Base-by-base conservation (phyloP, 2,888 invertebrate genomes). In the Pyrocoelia pectoralis region DNA sequence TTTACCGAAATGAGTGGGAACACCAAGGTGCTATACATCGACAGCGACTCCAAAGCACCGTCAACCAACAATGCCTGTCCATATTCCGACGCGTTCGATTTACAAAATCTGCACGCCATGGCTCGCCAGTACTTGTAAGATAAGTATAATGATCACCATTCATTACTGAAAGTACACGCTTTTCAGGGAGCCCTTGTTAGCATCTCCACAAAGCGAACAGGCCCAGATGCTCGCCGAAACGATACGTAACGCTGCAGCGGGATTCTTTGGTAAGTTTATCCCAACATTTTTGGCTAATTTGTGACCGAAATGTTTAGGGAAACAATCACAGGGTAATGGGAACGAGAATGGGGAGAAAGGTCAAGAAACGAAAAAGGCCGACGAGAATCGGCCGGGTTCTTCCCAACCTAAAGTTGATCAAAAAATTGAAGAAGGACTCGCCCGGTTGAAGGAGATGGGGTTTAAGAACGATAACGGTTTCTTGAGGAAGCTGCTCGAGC, bases 1-100 rank as follows among this genome's bases (percentile, higher is more conserved):
- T 71, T 89, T 57, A 76, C 78, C 1, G 83, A 82, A 70, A 81
- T 83, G 56, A 72, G 76, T 9, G 76, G 76, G 2, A 76, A 79
- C 52, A 62, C 82, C 13, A 76, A 84, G 57, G 49, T 67, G 2
- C 53, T 14, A 77, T 79, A 4, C 8, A 75, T 6, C 56, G 72
- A 33, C 10, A 33, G n/a, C n/a, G 33, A 33, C 3, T n/a, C 24
- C n/a, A n/a, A n/a, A 60, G 70, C 77, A 59, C 72, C 73, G 13
- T 70, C 67, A 46, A 74, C 13, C 66, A 79, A 29, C 28, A 74
- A 72, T 69, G 79, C 57, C 12, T 72, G 73, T 24, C 76, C 73
- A 57, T 76, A 77, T 40, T 66, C 76, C 8, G 74, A 19, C 24
- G 6, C 43, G n/a, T 14, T 13, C 9, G 55, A 55, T 14, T 43